Evolutionary conservation across 2,888 invertebrate genomes (phyloP).

Genomic region (Phytoseiulus persimilis): DNA sequence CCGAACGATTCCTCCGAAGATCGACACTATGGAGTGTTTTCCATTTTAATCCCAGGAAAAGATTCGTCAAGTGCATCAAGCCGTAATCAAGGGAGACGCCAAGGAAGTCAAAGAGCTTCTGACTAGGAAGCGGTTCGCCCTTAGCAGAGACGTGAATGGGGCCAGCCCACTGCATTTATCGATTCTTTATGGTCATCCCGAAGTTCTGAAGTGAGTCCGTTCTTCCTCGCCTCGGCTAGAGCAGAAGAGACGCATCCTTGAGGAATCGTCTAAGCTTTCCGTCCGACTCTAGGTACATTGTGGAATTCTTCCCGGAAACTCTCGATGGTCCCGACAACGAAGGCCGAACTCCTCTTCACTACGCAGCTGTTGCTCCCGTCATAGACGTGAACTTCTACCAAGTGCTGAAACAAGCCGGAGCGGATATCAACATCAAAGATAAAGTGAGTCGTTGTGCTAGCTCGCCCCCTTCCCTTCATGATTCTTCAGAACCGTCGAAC

Average conservation of each 20-base stretch:
- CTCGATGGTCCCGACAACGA: constrained; percentile 60
- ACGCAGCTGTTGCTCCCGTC: constrained; percentile 67
- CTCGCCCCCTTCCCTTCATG: no score
- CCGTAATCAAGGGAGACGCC: constrained; percentile 65
- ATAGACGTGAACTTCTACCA: constrained; percentile 70
- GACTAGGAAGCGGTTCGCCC: constrained; percentile 48
- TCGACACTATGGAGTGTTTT: no score
- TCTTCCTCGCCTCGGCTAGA: constrained; percentile 56
- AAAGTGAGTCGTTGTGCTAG: constrained; percentile 59
- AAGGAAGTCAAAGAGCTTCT: constrained; percentile 57
- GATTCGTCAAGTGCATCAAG: constrained; percentile 69
- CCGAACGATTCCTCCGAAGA: no score
- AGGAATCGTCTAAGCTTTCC: neutral
- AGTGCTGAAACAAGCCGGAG: constrained; percentile 68
- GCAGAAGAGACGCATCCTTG: no score
- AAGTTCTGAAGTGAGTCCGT: constrained; percentile 65
- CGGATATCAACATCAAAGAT: constrained; percentile 72
- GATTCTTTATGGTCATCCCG: constrained; percentile 68
- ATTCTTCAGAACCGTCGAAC: no score
- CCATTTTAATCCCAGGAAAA: neutral
- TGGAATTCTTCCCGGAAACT: constrained; percentile 76
- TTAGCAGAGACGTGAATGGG: constrained; percentile 69
- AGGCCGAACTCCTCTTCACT: constrained; percentile 78
- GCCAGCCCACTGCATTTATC: constrained; percentile 82
- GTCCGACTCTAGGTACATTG: constrained; percentile 54